A percentile compares a stretch with the other conserved stretches of the same genome.
Conservation (phyloP, 2,113 vertebrate genomes). For the Microcebus jonahi region DNA sequence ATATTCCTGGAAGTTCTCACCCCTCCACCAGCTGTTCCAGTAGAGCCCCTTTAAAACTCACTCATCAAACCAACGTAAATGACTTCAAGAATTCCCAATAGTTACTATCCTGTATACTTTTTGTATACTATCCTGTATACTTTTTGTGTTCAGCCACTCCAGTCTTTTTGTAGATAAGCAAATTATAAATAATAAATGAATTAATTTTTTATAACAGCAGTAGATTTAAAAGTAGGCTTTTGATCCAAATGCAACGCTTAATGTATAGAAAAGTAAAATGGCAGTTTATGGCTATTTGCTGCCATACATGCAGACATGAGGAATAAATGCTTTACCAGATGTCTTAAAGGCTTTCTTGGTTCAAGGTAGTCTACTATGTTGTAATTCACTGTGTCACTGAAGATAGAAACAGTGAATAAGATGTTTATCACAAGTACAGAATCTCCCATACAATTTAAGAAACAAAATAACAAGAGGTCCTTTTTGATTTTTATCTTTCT, state of each 20-base stretch:
- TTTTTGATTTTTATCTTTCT: constrained; percentile 48
- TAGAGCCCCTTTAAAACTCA: too few relatives aligned
- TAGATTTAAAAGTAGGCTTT: not conserved
- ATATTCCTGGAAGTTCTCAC: not conserved
- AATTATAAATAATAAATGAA: not conserved
- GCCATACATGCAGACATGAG: not conserved
- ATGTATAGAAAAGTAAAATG: not conserved
- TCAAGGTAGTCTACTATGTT: not conserved
- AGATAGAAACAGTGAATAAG: not conserved
- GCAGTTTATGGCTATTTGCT: not conserved
- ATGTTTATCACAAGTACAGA: not conserved
- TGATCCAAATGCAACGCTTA: not conserved
- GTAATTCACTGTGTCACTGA: not conserved
- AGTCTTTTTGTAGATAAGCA: not conserved
- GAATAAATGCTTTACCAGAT: not conserved
- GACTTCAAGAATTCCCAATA: too few relatives aligned
- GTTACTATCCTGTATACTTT: too few relatives aligned
- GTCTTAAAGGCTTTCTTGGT: not conserved
- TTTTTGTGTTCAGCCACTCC: not conserved
- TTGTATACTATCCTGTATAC: not conserved
- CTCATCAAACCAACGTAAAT: too few relatives aligned
- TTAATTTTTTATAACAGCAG: not conserved
- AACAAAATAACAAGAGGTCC: constrained; percentile 10
- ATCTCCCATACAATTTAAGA: not conserved
- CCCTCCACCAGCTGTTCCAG: too few relatives aligned